A percentile compares a stretch with the other conserved stretches of the same genome.
These are phyloP conservation scores for Timema cristinae DNA, from an alignment of 2,888 invertebrate genomes.

Conservation along the genomic window DNA sequence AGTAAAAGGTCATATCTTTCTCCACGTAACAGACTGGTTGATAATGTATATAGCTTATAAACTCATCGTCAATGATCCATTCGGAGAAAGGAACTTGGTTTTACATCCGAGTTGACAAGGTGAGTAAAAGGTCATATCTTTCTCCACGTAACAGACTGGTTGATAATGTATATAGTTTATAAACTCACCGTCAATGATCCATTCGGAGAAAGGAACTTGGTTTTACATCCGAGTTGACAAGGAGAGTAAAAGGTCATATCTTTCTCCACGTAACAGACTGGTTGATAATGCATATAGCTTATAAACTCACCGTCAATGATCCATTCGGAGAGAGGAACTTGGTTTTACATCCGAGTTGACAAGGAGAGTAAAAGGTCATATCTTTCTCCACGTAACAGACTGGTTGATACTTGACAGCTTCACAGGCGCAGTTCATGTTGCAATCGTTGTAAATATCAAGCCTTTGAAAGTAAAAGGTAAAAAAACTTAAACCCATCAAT, in stretches of 20 bases:
- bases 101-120: conserved; percentile 70
- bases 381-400: conserved; percentile 56
- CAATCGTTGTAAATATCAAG: conserved; percentile 52
- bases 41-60: background rate
- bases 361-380: conserved; percentile 65
- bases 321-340: conserved; percentile 36
- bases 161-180: too few species aligned
- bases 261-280: background rate
- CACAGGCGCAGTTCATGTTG: conserved; percentile 58
- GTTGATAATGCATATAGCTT: background rate
- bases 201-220: too few species aligned
- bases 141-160: conserved; percentile 54
- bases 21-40: background rate
- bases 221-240: too few species aligned
- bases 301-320: conserved; percentile 24
- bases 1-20: too few species aligned
- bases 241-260: too few species aligned
- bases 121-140: conserved; percentile 60
- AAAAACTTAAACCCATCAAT: too few species aligned
- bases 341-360: conserved; percentile 64
- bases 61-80: conserved; percentile 28
- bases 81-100: conserved; percentile 37
- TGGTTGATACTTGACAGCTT: conserved; percentile 57
- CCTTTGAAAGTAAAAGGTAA: conserved; percentile 38
- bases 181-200: too few species aligned